Evolutionary conservation across 2,888 invertebrate species (phyloP).

Genomic region (Cantharis lateralis): DNA sequence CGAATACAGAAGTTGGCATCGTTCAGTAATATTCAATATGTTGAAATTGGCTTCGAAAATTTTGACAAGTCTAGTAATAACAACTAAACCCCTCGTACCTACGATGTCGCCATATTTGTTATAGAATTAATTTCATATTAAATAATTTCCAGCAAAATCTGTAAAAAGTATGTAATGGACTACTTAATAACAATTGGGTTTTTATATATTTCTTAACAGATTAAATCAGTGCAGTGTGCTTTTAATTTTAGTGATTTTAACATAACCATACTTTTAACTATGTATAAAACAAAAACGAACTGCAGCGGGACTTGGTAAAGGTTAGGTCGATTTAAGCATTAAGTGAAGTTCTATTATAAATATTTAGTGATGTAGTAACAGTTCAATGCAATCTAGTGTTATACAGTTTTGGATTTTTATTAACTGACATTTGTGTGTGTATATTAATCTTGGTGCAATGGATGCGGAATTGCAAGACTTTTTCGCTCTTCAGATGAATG

Average conservation of each 20-base stretch:
- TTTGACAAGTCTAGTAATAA: background rate
- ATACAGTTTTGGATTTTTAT: background rate
- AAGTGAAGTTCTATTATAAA: background rate
- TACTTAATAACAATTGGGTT: background rate
- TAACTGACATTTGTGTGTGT: background rate
- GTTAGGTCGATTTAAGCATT: background rate
- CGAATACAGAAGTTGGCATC: background rate
- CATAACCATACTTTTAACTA: background rate
- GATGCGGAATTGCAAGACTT: background rate
- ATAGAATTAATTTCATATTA: background rate
- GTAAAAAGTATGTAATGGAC: background rate
- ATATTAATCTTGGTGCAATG: background rate
- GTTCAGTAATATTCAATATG: background rate
- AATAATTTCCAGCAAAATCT: background rate
- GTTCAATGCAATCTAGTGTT: background rate
- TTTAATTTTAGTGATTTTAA: background rate
- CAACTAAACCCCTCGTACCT: background rate
- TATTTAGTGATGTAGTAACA: background rate
- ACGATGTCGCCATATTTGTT: slow-evolving; percentile 1
- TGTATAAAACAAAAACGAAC: background rate
- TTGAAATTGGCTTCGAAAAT: background rate
- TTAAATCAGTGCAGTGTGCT: background rate
- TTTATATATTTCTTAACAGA: background rate
- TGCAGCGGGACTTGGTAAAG: background rate
- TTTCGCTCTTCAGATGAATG: slow-evolving; percentile 7